Evolutionary conservation across 2,888 invertebrate genomes (phyloP).

Genomic region (Corythucha ciliata): DNA sequence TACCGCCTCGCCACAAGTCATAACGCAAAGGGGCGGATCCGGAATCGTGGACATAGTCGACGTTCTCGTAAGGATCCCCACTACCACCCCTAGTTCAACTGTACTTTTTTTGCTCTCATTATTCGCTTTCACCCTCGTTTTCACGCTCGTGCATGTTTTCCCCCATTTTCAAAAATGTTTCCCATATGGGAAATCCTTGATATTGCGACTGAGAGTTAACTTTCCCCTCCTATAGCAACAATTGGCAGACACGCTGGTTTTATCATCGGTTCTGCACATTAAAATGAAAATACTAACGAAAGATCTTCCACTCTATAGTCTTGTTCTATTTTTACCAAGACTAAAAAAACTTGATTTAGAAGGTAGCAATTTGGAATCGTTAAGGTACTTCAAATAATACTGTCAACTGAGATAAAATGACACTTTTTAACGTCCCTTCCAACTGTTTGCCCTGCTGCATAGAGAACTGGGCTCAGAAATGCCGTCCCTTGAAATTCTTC

Average conservation of each 20-base stretch:
- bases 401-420: no score
- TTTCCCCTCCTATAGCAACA: slow-evolving; percentile 8
- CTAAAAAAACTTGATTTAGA: slow-evolving; percentile 20
- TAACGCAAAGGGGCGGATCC: not conserved
- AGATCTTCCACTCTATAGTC: slow-evolving; percentile 19
- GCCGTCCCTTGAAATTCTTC: slow-evolving; percentile 13
- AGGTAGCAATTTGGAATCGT: slow-evolving; percentile 18
- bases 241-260: slow-evolving; percentile 20
- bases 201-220: no score
- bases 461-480: slow-evolving; percentile 21
- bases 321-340: slow-evolving; percentile 9
- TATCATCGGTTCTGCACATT: slow-evolving; percentile 18
- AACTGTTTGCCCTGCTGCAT: no score
- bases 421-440: no score
- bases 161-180: no score
- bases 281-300: slow-evolving; percentile 21
- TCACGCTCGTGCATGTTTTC: no score
- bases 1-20: no score
- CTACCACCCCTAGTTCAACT: not conserved
- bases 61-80: slow-evolving; percentile 16
- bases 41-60: slow-evolving; percentile 18
- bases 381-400: slow-evolving; percentile 18
- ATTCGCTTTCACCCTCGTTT: no score
- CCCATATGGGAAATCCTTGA: no score
- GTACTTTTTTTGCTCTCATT: no score